phyloP scores from a whole-genome alignment of 2,797 vertebrate genomes.

The Aplochiton taeniatus region DNA sequence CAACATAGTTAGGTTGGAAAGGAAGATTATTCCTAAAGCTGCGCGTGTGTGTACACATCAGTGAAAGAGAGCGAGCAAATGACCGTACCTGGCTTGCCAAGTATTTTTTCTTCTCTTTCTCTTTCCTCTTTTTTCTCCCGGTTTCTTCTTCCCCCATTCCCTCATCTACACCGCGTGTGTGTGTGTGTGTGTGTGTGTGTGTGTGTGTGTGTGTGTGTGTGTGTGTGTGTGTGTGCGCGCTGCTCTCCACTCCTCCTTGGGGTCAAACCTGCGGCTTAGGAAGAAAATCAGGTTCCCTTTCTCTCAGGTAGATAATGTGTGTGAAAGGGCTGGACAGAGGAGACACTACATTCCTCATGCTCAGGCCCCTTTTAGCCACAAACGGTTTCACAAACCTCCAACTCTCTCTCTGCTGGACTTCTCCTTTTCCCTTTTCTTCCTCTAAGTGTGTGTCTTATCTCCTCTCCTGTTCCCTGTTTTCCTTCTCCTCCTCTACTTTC shows the following conservation, averaged over 20 bases:
- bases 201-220: too few relatives aligned
- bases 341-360: not conserved
- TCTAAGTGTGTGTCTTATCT: not conserved
- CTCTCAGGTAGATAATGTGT: constrained; percentile 5
- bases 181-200: too few relatives aligned
- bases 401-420: not conserved
- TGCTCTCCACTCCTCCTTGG: constrained; percentile 31
- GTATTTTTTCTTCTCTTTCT: constrained; percentile 12
- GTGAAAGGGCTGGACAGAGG: not conserved
- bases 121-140: not conserved
- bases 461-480: not conserved
- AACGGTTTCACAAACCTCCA: not conserved
- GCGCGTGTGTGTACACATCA: too few relatives aligned
- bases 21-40: too few relatives aligned
- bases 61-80: not conserved
- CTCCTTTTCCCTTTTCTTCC: not conserved
- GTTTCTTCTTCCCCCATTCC: not conserved
- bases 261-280: constrained; percentile 13
- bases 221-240: constrained; percentile 18
- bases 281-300: constrained; percentile 7
- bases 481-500: not conserved
- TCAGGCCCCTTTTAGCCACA: not conserved
- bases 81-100: constrained; percentile 11
- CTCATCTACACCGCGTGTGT: too few relatives aligned
- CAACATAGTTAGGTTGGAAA: too few relatives aligned